Percentiles rank a stretch among this genome's conserved stretches.
phyloP scores from a whole-genome alignment of 1,140 invertebrate genomes.

The Trichonephila clavata region DNA sequence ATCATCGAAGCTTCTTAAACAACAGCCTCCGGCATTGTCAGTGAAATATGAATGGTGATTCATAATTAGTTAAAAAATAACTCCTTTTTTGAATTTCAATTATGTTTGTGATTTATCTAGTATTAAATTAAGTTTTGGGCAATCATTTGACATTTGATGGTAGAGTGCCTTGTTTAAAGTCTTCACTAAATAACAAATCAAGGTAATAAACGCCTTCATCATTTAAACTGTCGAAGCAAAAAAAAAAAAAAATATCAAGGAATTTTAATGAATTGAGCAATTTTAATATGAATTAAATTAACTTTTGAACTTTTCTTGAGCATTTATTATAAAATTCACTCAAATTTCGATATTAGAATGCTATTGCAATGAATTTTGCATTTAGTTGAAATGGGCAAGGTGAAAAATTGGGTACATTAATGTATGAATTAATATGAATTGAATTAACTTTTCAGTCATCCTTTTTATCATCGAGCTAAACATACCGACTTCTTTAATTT shows the following conservation, averaged over 20 bases:
- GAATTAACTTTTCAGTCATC: background rate
- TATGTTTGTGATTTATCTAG: background rate
- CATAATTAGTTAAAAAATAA: background rate
- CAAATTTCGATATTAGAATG: too few species aligned
- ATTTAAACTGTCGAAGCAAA: background rate
- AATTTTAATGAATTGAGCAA: background rate
- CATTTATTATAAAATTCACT: too few species aligned
- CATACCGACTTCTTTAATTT: too few species aligned
- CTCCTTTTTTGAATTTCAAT: background rate
- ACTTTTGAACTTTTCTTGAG: background rate
- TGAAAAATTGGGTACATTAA: too few species aligned
- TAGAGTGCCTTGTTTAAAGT: background rate
- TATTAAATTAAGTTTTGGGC: background rate
- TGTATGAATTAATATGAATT: background rate
- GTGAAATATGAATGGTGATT: background rate
- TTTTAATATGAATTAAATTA: background rate
- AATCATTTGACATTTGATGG: background rate
- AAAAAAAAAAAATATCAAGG: background rate
- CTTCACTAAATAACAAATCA: background rate
- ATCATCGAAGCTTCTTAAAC: background rate
- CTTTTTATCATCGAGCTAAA: too few species aligned
- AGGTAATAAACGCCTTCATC: background rate
- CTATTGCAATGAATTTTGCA: too few species aligned
- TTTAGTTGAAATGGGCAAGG: too few species aligned
- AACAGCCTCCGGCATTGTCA: background rate